Evolutionary conservation across 2,888 invertebrate genomes (phyloP), one percentile per base, ranked within the genome.

Genomic region (Ypsolopha sequella): DNA sequence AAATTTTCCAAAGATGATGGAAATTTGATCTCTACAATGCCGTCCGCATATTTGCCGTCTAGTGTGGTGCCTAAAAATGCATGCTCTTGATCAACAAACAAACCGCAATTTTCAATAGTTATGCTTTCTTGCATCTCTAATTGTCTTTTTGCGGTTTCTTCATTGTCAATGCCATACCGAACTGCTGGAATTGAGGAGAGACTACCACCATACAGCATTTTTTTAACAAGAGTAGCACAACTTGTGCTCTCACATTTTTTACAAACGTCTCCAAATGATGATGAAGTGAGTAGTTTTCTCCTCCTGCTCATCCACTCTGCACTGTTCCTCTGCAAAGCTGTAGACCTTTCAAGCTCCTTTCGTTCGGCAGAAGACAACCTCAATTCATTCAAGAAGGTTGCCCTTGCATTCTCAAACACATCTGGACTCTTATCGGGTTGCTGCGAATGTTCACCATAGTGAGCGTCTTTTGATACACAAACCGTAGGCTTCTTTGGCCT

Each of bases 61-160:
- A n/a, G n/a, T n/a, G n/a, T n/a, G n/a, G n/a, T n/a, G n/a, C n/a
- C n/a, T n/a, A n/a, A n/a, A n/a, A n/a, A 52, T 36, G 48, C 3
- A 34, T 39, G 14, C 10, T 48, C 11, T 24, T 44, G 35, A 53
- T 53, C 53, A 38, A 54, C 41, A 11, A 41, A 52, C 48, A 54
- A 47, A 14, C 52, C 52, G 47, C 52, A 54, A 11, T 34, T 11
- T 9, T n/a, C 41, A 11, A 41, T 11, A 11, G 10, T 41, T 41
- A n/a, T 41, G 41, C n/a, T n/a, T 41, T 49, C 52, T 33, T 54
- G 52, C 33, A 47, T 47, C 41, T 52, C 36, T 8, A 54, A 41
- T 33, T 54, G 54, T 13, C 39, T 41, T 13, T 47, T 47, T 39
- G 52, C 52, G 35, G 38, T 47, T 52, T 50, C 50, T 41, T 41